Evolutionary conservation across 1,140 invertebrate genomes (phyloP).

Genomic region (Drosophila arawakana): DNA sequence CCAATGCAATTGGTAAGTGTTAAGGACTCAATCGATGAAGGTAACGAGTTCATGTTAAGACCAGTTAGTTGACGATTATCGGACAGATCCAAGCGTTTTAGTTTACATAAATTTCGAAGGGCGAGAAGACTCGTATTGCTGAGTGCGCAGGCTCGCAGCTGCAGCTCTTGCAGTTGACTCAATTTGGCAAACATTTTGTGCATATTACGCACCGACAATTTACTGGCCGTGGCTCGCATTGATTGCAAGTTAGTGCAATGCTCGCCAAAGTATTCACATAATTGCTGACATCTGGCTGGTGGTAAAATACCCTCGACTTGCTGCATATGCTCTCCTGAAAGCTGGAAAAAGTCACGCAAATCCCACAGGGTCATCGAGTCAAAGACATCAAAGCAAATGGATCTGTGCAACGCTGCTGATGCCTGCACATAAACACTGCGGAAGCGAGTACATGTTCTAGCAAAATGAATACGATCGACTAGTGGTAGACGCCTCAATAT

Average conservation of each 20-base stretch:
- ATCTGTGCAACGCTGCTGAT: conserved; percentile 15
- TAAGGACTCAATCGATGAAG: conserved; percentile 2
- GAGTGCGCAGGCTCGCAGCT: conserved; percentile 15
- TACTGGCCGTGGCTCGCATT: conserved; percentile 21
- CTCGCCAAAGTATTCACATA: conserved; percentile 40
- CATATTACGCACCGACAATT: conserved; percentile 29
- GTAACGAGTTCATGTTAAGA: conserved; percentile 18
- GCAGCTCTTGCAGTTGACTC: conserved; percentile 8
- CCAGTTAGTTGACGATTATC: conserved; percentile 28
- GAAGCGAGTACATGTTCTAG: conserved; percentile 34
- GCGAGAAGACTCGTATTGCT: conserved; percentile 7
- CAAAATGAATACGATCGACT: conserved; percentile 36
- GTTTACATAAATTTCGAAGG: neutral
- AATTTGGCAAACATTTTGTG: conserved; percentile 32
- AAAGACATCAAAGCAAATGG: conserved; percentile 16
- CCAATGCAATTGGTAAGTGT: conserved; percentile 24
- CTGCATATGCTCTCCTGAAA: conserved; percentile 37
- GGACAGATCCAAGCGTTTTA: conserved; percentile 27
- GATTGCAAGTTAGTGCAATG: conserved; percentile 34
- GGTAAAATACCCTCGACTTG: conserved; percentile 36
- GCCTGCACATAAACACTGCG: conserved; percentile 20
- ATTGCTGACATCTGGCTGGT: conserved; percentile 21
- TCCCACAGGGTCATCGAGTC: conserved; percentile 47
- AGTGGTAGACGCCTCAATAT: conserved; percentile 20
- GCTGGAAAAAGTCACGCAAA: conserved; percentile 44